phyloP scores from a whole-genome alignment of 2,888 invertebrate species.

The Pharmacophagus antenor region DNA sequence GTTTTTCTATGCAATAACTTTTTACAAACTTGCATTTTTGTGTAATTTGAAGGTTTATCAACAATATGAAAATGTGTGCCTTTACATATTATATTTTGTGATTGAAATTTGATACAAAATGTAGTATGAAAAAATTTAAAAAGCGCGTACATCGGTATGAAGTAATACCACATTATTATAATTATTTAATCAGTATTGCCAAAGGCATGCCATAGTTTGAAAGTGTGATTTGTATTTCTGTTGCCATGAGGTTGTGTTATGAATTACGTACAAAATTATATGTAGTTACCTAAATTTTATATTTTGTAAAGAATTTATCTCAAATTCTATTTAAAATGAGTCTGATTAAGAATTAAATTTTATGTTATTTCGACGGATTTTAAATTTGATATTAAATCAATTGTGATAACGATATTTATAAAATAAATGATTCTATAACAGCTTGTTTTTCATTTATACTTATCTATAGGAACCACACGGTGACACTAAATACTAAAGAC shows the following conservation, averaged over 20 bases:
- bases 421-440: conserved; percentile 43
- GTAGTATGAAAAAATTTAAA: neutral
- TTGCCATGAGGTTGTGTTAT: conserved; percentile 77
- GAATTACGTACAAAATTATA: conserved; percentile 64
- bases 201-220: conserved; percentile 62
- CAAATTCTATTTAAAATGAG: conserved; percentile 68
- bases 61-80: neutral
- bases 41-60: neutral
- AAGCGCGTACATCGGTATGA: neutral
- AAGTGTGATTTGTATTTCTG: conserved; percentile 49
- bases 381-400: conserved; percentile 60
- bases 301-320: conserved; percentile 70
- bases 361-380: conserved; percentile 64
- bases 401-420: conserved; percentile 76
- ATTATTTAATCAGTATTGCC: conserved; percentile 40
- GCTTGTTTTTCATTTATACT: conserved; percentile 31
- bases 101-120: neutral
- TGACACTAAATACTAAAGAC: too few species aligned
- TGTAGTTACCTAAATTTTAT: conserved; percentile 72
- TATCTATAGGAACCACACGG: too few species aligned
- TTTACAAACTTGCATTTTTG: neutral
- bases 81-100: neutral
- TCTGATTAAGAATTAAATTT: conserved; percentile 69
- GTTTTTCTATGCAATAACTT: neutral
- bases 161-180: neutral